Base-by-base conservation (phyloP, 2,113 vertebrate genomes). In the Megalops atlanticus region DNA sequence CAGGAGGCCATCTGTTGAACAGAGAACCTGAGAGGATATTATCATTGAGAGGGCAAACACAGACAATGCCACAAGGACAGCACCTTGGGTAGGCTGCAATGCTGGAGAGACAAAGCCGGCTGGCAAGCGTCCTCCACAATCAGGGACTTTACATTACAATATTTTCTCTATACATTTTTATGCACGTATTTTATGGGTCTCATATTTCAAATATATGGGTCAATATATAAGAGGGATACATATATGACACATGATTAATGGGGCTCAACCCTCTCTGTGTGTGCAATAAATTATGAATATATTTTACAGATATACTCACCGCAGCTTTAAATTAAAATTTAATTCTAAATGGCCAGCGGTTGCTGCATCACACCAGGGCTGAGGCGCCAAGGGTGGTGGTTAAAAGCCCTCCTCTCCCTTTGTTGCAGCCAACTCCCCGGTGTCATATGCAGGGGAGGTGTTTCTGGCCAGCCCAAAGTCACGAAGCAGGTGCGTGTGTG, bases 1-100 rank as follows among this genome's bases (percentile, higher is more conserved):
- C 89, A 71, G 74, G 80, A 31, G 87, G 85, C 92, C 92, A 94
- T 93, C 92, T 94, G 93, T 93, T 92, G 91, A 92, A 86, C 82
- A 78, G 79, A 83, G 80, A 77, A 87, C 68, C 47, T 84, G 79
- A 79, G 82, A 83, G 86, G 74, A 86, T 84, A 87, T 85, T 83
- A 80, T 74, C 80, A 84, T 88, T 75, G 72, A 74, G 79, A 88
- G 86, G 86, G 87, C 86, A 85, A 73, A 77, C 43, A 81, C 35
- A 78, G 82, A 72, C 74, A 79, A 79, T 76, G 76, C 82, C 24
- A 79, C 88, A 91, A 88, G 84, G 88, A 87, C 81, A 82, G 77
- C 40, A 76, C 77, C 84, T 84, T 74, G 69, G 74, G 45, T 47
- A 80, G 39, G 4, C 16, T 21, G 18, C 27, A 52, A 39, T n/a